A percentile compares a stretch with the other conserved stretches of the same genome.
These are phyloP conservation scores for Yponomeuta malinellus DNA, from an alignment of 2,888 invertebrate species.

Conservation along the genomic window DNA sequence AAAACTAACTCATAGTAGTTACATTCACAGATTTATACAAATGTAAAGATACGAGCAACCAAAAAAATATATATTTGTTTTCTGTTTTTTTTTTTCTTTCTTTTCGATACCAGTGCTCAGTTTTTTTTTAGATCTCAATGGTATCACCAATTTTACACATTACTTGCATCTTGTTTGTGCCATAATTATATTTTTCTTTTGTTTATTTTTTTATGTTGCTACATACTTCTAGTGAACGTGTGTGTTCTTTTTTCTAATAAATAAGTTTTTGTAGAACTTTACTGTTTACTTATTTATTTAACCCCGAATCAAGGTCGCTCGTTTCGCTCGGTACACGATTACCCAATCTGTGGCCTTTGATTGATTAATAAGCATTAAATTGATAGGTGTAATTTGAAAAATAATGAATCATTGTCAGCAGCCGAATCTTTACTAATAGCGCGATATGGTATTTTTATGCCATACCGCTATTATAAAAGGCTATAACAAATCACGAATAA, in stretches of 20 bases:
- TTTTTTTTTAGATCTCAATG: neutral
- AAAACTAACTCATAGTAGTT: neutral
- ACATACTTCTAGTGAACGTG: slow-evolving; percentile 20
- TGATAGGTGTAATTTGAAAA: too few species aligned
- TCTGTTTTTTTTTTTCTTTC: slow-evolving; percentile 1
- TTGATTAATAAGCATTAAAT: too few species aligned
- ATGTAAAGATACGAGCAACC: neutral
- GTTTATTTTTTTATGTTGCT: slow-evolving; percentile 29
- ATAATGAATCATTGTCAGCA: too few species aligned
- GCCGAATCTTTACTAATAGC: too few species aligned
- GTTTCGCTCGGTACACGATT: too few species aligned
- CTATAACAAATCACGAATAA: too few species aligned
- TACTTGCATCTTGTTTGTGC: slow-evolving; percentile 44
- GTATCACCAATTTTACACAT: neutral
- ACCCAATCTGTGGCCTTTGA: too few species aligned
- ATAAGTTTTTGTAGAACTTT: slow-evolving; percentile 4
- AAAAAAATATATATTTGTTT: slow-evolving; percentile 16
- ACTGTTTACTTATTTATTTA: slow-evolving; percentile 12
- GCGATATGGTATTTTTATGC: too few species aligned
- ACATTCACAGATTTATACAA: neutral
- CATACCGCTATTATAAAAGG: too few species aligned
- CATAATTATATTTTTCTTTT: slow-evolving; percentile 51
- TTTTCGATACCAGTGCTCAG: neutral
- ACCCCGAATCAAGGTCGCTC: neutral
- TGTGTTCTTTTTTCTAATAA: slow-evolving; percentile 14